Evolutionary conservation across 2,797 vertebrate genomes (phyloP), one percentile per base, ranked within the genome.

Genomic region (Molossus molossus): DNA sequence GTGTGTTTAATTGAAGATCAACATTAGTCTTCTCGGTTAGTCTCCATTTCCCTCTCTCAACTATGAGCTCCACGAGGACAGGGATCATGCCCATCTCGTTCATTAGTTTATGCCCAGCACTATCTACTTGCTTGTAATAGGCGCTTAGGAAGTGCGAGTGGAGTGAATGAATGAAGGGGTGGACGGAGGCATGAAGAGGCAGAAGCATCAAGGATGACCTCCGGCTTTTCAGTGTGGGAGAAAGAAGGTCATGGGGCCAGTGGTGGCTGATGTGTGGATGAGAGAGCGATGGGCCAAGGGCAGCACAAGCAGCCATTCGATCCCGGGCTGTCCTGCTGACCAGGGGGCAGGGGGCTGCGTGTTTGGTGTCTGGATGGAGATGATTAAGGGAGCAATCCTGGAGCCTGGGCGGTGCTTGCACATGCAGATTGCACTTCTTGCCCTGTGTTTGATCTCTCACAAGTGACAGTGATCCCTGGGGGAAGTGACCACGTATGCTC

Each of bases 371-470:
- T 65, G 29, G 94, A n/a, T 77, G 62, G 55, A 97, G 97, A 97
- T 96, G 96, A 97, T 95, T 96, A 95, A 97, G 91, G 94, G 97
- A 95, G 95, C 89, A 79, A 90, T 94, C 82, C 77, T 57, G 97
- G 95, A 97, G 95, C 96, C 94, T 88, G 87, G 98, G 95, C 98
- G 98, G 96, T 96, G 96, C 93, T 92, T 97, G 90, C 93, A 89
- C 40, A 84, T 92, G 96, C 97, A 97, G 96, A 96, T 98, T 96
- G 97, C 96, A 97, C 91, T 81, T 98, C 96, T 98, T 98, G 98
- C 97, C 97, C 98, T 97, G 95, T 82, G 97, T 96, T 95, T 98
- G 97, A 97, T 98, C 98, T 98, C 98, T 98, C 97, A 97, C 96
- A 97, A 96, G 97, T 85, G 97, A 93, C 96, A 97, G 70, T 18